Evolutionary conservation across 2,888 invertebrate species (phyloP).

Genomic region (Rhamnusium bicolor): DNA sequence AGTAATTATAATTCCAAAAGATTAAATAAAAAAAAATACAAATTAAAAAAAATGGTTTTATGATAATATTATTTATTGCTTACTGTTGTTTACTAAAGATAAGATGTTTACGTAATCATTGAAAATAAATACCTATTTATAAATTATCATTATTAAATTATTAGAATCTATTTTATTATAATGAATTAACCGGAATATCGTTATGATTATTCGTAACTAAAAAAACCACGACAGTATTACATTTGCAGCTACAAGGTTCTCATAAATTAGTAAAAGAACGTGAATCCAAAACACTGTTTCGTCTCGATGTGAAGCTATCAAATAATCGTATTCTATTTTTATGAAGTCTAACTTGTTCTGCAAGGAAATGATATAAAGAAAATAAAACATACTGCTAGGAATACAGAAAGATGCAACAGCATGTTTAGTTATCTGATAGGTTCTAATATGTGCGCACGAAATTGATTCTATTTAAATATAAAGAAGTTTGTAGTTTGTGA

Average conservation of each 20-base stretch:
- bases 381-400: neutral
- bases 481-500: neutral
- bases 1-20: too few relatives aligned
- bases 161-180: neutral
- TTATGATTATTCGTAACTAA: neutral
- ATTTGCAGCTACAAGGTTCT: neutral
- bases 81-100: too few relatives aligned
- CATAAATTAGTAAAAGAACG: neutral
- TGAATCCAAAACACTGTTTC: neutral
- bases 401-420: neutral
- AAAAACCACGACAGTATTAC: neutral
- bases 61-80: too few relatives aligned
- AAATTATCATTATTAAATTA: neutral
- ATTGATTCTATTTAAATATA: neutral
- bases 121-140: neutral
- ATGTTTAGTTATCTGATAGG: neutral
- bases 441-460: neutral
- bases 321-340: neutral
- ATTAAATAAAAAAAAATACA: too few relatives aligned
- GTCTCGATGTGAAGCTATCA: neutral
- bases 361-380: neutral
- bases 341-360: neutral
- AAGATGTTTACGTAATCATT: neutral
- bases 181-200: neutral
- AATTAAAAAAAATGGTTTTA: too few relatives aligned